A percentile compares a stretch with the other conserved stretches of the same genome.
Evolutionary conservation across 2,888 invertebrate species (phyloP).

Genomic region (Dusona sp.): DNA sequence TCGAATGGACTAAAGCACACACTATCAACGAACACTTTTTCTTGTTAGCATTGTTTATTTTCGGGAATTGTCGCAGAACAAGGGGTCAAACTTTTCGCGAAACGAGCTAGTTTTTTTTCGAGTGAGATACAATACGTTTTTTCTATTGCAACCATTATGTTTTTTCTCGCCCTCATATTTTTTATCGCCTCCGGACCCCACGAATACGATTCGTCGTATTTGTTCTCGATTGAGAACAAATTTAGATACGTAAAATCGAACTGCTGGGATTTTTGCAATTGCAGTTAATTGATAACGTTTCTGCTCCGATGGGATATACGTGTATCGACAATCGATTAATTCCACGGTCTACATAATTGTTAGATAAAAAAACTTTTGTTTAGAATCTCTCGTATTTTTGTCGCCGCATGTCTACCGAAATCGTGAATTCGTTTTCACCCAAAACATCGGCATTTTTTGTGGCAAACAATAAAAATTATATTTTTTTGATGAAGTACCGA

Average conservation of each 20-base stretch:
- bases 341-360: background rate
- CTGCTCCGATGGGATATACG: background rate
- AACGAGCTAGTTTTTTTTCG: background rate
- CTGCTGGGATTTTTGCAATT: background rate
- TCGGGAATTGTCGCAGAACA: background rate
- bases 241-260: background rate
- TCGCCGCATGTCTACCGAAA: background rate
- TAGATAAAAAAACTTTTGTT: background rate
- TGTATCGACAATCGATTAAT: conserved; percentile 5
- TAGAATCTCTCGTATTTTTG: background rate
- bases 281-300: background rate
- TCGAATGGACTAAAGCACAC: conserved; percentile 25
- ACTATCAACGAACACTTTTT: conserved; percentile 4
- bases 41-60: conserved; percentile 22
- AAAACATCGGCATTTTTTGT: background rate
- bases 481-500: background rate
- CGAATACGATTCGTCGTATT: background rate
- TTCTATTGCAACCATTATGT: background rate
- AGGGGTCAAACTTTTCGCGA: background rate
- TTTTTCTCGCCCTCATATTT: background rate
- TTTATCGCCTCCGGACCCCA: background rate
- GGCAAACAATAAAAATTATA: background rate
- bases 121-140: background rate
- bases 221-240: background rate
- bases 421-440: background rate